Conservation (phyloP, 2,113 vertebrate genomes). For the Cyphomyrus discorhynchus region DNA sequence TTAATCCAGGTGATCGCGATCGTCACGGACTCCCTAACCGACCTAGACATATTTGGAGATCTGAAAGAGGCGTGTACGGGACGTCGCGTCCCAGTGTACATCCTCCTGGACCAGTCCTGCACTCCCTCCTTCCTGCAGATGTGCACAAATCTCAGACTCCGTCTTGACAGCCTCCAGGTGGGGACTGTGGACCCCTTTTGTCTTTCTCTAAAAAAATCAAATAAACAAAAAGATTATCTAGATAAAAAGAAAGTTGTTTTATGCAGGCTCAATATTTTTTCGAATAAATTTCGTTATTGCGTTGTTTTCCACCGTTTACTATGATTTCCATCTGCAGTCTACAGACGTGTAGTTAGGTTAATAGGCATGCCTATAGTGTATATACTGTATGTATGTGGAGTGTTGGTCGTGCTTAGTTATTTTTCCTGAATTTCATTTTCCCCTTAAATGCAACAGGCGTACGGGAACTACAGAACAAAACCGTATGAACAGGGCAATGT, state of each 20-base stretch:
- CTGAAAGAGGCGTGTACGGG: conserved; percentile 75
- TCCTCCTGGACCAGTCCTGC: conserved; percentile 80
- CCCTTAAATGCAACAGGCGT: not conserved
- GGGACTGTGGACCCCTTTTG: not conserved
- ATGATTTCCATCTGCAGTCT: not conserved
- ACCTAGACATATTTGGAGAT: conserved; percentile 87
- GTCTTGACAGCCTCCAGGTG: conserved; percentile 78
- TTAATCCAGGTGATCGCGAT: conserved; percentile 83
- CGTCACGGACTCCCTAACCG: conserved; percentile 91
- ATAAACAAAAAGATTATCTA: not conserved
- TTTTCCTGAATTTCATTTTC: too few relatives aligned
- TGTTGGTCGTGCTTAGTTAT: too few relatives aligned
- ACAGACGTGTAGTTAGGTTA: not conserved
- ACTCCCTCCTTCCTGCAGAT: conserved; percentile 79
- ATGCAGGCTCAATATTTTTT: not conserved
- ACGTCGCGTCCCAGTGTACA: conserved; percentile 79
- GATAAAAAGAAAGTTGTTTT: not conserved
- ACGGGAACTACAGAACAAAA: not conserved
- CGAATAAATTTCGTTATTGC: not conserved
- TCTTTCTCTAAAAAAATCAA: not conserved
- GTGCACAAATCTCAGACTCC: conserved; percentile 74
- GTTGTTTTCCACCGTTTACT: not conserved
- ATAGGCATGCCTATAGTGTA: not conserved
- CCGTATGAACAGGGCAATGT: not conserved
- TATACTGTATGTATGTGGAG: not conserved